phyloP scores from a whole-genome alignment of 2,888 invertebrate species.

The Brachyptera putata region DNA sequence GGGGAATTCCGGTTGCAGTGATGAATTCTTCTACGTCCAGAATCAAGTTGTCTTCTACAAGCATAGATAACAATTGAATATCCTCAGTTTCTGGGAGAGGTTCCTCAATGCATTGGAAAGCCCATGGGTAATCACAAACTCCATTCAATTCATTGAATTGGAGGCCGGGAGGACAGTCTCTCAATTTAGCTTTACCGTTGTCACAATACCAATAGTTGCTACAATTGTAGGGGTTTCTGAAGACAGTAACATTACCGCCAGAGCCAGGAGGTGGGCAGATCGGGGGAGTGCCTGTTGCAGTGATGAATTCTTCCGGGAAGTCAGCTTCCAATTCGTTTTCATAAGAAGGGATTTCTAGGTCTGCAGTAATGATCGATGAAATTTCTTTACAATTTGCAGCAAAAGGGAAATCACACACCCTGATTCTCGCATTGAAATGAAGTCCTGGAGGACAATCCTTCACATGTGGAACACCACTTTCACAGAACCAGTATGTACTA shows the following conservation, averaged over 20 bases:
- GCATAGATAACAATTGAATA: background rate
- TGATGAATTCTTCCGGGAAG: too few species aligned
- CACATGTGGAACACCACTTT: background rate
- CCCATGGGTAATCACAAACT: slow-evolving; percentile 18
- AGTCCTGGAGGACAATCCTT: slow-evolving; percentile 16
- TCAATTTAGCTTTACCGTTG: background rate
- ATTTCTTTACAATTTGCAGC: background rate
- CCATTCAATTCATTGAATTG: slow-evolving; percentile 13
- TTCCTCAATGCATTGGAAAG: slow-evolving; percentile 5
- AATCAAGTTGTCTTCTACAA: too few species aligned
- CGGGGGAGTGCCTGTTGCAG: too few species aligned
- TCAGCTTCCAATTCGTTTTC: too few species aligned
- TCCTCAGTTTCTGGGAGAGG: background rate
- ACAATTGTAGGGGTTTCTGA: slow-evolving; percentile 20
- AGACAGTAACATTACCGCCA: background rate
- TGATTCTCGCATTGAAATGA: slow-evolving; percentile 1
- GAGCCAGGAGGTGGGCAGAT: background rate
- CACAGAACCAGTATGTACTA: slow-evolving; percentile 15
- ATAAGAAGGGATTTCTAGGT: background rate
- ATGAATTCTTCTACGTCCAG: too few species aligned
- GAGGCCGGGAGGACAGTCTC: slow-evolving; percentile 11
- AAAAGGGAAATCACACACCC: slow-evolving; percentile 7
- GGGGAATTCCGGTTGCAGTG: background rate
- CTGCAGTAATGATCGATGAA: background rate
- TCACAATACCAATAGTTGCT: slow-evolving; percentile 16